phyloP scores from a whole-genome alignment of 2,113 vertebrate species.

The Spermophilus dauricus region DNA sequence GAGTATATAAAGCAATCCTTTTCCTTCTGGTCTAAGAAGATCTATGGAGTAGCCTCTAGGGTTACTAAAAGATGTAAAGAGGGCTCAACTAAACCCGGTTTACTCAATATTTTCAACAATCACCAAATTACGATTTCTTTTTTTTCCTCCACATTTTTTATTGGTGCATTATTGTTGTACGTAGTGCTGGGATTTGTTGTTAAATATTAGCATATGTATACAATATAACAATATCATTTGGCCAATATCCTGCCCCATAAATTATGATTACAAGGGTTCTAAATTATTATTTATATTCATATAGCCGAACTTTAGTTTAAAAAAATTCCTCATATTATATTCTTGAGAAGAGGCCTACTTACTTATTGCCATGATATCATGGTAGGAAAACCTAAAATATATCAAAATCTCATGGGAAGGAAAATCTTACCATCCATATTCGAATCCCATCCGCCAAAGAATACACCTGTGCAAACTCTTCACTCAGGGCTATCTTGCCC shows the following conservation, averaged over 20 bases:
- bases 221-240: too few species aligned
- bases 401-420: neutral
- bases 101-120: conserved; percentile 15
- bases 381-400: conserved; percentile 1
- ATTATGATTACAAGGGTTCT: neutral
- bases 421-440: conserved; percentile 97
- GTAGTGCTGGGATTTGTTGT: too few species aligned
- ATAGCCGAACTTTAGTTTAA: neutral
- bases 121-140: neutral
- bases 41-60: neutral
- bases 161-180: too few species aligned
- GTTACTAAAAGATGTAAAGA: neutral
- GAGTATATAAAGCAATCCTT: neutral
- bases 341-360: conserved; percentile 24
- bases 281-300: neutral
- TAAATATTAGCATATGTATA: too few species aligned
- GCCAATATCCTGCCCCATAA: too few species aligned
- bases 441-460: conserved; percentile 95
- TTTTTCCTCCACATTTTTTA: too few species aligned
- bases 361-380: neutral
- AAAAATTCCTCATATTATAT: neutral
- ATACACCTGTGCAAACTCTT: conserved; percentile 96
- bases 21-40: neutral
- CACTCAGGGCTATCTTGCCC: conserved; percentile 90
- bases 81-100: neutral